A percentile compares a stretch with the other conserved stretches of the same genome.
Evolutionary conservation across 1,140 invertebrate species (phyloP).

Genomic region (Apis laboriosa): DNA sequence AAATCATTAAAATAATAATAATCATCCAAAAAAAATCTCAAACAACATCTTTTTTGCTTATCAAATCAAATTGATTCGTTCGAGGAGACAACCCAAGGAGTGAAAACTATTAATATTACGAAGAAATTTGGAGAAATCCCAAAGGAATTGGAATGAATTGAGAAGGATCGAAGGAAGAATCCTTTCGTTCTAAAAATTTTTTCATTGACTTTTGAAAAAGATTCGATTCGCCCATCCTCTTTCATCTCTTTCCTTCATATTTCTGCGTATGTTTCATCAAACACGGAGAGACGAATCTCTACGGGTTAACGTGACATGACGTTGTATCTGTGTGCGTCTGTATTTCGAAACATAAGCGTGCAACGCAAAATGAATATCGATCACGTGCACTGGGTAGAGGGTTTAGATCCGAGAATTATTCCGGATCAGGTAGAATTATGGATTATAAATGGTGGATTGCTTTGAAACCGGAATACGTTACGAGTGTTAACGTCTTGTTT

Average conservation of each 20-base stretch:
- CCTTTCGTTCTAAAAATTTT: not conserved
- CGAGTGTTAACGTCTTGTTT: not conserved
- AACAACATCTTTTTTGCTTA: no score
- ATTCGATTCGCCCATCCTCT: not conserved
- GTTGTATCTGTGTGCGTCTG: no score
- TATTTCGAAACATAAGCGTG: not conserved
- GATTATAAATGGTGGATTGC: constrained; percentile 20
- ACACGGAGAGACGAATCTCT: not conserved
- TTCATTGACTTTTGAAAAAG: not conserved
- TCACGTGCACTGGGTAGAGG: not conserved
- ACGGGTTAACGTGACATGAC: not conserved
- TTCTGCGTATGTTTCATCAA: no score
- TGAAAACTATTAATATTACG: no score
- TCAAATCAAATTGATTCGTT: no score
- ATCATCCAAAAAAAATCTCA: no score
- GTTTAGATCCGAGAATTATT: constrained; percentile 36
- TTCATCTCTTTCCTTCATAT: not conserved
- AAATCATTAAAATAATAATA: no score
- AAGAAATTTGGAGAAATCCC: no score
- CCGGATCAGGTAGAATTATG: constrained; percentile 23
- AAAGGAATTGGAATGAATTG: no score
- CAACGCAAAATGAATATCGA: constrained; percentile 13
- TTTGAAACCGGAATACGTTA: not conserved
- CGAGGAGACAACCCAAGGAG: no score
- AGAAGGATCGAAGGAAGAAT: not conserved